These are phyloP conservation scores for Cerastis leucographa DNA, from an alignment of 2,888 invertebrate species.

Conservation along the genomic window DNA sequence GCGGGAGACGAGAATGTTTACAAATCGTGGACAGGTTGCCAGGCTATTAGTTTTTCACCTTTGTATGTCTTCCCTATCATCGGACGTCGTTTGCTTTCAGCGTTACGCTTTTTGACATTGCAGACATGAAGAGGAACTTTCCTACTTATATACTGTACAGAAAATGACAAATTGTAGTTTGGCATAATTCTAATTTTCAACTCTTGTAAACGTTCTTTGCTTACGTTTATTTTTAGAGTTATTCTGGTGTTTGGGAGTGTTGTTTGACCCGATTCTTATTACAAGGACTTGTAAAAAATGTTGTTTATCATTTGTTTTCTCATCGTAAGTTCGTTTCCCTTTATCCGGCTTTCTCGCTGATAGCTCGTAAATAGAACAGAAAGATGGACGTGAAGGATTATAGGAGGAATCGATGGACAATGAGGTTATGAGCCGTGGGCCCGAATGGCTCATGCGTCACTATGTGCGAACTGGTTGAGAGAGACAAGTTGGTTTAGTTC, in stretches of 20 bases:
- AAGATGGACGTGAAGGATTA: conserved; percentile 71
- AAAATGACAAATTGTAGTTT: conserved; percentile 44
- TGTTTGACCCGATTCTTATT: conserved; percentile 57
- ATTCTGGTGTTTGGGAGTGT: conserved; percentile 49
- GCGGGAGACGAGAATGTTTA: conserved; percentile 74
- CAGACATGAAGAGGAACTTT: conserved; percentile 21
- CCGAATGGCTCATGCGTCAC: conserved; percentile 62
- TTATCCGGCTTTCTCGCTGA: conserved; percentile 48
- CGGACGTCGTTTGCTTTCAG: conserved; percentile 45
- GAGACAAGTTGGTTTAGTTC: conserved; percentile 47
- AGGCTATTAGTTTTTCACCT: conserved; percentile 73
- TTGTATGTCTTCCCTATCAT: conserved; percentile 62
- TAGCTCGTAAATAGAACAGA: conserved; percentile 70
- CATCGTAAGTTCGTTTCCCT: conserved; percentile 60
- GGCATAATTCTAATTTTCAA: conserved; percentile 41
- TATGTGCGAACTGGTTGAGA: conserved; percentile 30
- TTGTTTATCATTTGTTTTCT: conserved; percentile 57
- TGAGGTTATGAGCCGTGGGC: conserved; percentile 81
- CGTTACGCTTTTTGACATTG: conserved; percentile 51
- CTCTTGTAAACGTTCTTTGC: conserved; percentile 11
- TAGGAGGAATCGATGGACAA: conserved; percentile 83
- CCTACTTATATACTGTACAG: conserved; percentile 5
- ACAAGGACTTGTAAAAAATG: conserved; percentile 55
- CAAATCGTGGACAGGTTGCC: conserved; percentile 71
- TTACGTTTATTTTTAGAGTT: conserved; percentile 46